A percentile compares a stretch with the other conserved stretches of the same genome.
These are phyloP conservation scores for Squalus acanthias DNA, from an alignment of 2,797 vertebrate genomes.

Conservation along the genomic window DNA sequence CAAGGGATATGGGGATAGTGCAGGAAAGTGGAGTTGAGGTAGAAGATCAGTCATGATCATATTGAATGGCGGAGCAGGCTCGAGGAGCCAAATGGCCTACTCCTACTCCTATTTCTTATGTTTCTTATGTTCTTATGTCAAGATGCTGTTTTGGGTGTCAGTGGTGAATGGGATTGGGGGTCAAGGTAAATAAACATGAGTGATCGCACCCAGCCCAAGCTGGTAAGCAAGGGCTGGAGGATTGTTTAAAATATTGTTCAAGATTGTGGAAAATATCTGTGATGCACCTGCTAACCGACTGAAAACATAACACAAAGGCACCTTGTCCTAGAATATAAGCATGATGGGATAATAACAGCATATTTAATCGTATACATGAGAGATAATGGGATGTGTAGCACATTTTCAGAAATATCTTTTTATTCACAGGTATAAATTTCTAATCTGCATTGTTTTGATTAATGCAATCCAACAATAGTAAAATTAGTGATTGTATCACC, in stretches of 20 bases:
- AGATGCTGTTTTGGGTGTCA: neutral
- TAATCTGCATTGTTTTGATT: constrained; percentile 32
- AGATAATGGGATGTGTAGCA: neutral
- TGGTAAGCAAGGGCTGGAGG: neutral
- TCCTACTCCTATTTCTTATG: too few relatives aligned
- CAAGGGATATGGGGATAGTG: too few relatives aligned
- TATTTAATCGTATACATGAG: neutral
- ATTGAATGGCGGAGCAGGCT: too few relatives aligned
- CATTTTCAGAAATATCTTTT: neutral
- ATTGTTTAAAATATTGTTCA: neutral
- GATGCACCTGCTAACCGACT: neutral
- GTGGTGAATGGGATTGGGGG: neutral
- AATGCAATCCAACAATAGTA: constrained; percentile 1
- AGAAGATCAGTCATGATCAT: too few relatives aligned
- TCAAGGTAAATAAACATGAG: neutral
- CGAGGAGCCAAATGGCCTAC: too few relatives aligned
- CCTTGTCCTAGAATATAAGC: neutral
- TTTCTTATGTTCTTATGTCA: neutral
- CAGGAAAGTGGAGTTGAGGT: too few relatives aligned
- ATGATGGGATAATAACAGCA: neutral
- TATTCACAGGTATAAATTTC: constrained; percentile 8
- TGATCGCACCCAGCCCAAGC: neutral
- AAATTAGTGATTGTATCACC: constrained; percentile 9
- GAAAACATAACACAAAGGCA: neutral
- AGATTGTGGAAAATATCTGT: neutral